Base-by-base conservation (phyloP, 1,140 invertebrate genomes). In the Hylaeus volcanicus region DNA sequence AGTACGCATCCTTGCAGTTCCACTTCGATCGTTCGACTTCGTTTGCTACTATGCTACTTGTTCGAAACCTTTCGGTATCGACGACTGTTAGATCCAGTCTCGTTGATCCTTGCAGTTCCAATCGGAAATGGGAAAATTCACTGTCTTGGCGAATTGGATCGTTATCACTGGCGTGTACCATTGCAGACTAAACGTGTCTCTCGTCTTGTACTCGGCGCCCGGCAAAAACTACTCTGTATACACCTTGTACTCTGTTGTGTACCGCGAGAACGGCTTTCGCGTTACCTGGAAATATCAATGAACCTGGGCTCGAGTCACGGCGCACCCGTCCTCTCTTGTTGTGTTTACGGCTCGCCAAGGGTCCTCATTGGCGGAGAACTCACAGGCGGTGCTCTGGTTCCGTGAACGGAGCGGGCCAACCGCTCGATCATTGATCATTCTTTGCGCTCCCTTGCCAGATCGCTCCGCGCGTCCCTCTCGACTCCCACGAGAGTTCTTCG, bases 231-330 rank as follows among this genome's bases (percentile, higher is more conserved):
- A 5, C 9, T 48, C 26, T 6, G 26, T 26, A 26, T 26, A 26
- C 26, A 26, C 26, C 26, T 0, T 26, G 26, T 26, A 26, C 26
- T 26, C 26, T 26, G 26, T 72, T 66, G 73, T 61, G 41, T 71
- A 76, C 68, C 26, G 26, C 26, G 26, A 26, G 37, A 45, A 48
- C 63, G 39, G 11, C 43, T n/a, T 51, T 5, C 64, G 73, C 61
- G 43, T 79, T 81, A 77, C 48, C 63, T 58, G 64, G 41, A 63
- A 71, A 70, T 68, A 74, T 86, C 70, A 60, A 85, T 58, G 70
- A 81, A 74, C 65, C 45, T 41, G 53, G 15, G 12, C 1, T 45
- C 37, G 55, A 53, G n/a, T 53, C 51, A 43, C 39, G 11, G 3
- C 51, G n/a, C 43, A 55, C 56, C 6, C 43, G 45, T 76, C n/a